phyloP scores from a whole-genome alignment of 2,888 invertebrate genomes.

The Lomographa bimaculata region DNA sequence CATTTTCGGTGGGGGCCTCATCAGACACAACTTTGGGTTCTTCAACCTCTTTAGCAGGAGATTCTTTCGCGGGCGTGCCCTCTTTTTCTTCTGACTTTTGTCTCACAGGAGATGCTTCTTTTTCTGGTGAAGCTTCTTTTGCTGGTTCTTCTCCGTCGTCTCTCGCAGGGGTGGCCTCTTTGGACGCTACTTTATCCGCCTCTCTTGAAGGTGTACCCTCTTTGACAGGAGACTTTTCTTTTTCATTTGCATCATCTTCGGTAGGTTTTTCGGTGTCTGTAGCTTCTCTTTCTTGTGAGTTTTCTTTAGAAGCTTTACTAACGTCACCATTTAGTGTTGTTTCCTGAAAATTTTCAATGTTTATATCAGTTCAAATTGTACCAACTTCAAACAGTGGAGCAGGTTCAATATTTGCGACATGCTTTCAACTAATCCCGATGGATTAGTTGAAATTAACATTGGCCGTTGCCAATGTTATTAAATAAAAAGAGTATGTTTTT shows the following conservation, averaged over 20 bases:
- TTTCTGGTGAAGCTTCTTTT: conserved; percentile 38
- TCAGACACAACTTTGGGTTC: conserved; percentile 51
- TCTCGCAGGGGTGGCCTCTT: conserved; percentile 48
- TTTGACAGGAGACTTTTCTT: conserved; percentile 44
- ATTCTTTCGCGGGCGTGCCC: conserved; percentile 44
- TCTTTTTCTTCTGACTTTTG: conserved; percentile 58
- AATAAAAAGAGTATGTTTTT: too few species aligned
- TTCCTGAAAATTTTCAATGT: conserved; percentile 23
- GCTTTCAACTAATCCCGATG: too few species aligned
- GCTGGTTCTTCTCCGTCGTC: conserved; percentile 37
- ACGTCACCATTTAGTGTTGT: conserved; percentile 63
- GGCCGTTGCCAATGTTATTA: too few species aligned
- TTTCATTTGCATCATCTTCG: conserved; percentile 39
- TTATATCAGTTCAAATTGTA: too few species aligned
- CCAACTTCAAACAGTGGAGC: too few species aligned
- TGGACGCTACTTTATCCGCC: conserved; percentile 33
- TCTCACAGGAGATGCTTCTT: conserved; percentile 46
- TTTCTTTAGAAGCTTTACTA: conserved; percentile 57
- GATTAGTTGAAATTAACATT: too few species aligned
- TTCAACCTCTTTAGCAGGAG: conserved; percentile 52
- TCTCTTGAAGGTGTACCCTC: conserved; percentile 46
- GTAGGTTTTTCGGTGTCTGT: conserved; percentile 35
- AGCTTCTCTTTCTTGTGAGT: conserved; percentile 55
- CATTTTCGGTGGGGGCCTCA: conserved; percentile 59
- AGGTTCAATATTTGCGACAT: too few species aligned